Base-by-base conservation (phyloP, 2,888 invertebrate species). In the Eubasilissa splendida region DNA sequence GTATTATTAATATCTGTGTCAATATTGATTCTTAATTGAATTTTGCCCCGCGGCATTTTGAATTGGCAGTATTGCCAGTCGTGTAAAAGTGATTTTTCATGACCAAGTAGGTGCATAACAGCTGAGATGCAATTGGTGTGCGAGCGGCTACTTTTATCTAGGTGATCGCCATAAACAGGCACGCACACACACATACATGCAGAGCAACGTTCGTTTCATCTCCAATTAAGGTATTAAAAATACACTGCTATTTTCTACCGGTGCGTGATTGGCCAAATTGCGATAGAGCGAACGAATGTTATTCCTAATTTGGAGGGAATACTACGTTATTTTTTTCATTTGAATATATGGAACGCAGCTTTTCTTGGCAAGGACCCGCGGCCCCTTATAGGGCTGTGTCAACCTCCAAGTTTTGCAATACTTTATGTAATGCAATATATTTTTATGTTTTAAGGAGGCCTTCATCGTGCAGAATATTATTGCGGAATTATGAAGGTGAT, bases 91-190 rank as follows among this genome's bases (percentile, higher is more conserved):
- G 71, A 56, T 73, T 56, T 58, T 73, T 73, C 71, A 73, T 56
- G 71, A 73, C 42, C 42, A 73, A 73, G 71, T 73, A 73, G 56
- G 58, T 56, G 33, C 71, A 12, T 10, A 53, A 22, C 70, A 73
- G 71, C 71, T 71, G 33, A 56, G 54, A 71, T 71, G 71, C 71
- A 71, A 68, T 66, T 68, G 53, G 68, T 52, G 33, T 70, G 53
- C 10, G 12, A 70, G 22, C 56, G 71, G 33, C 58, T 33, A 58
- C 9, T 33, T 22, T n/a, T 14, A 73, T 56, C 58, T 75, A 75
- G 75, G 75, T 75, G 75, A 75, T 59, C 60, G 60, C 75, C 75
- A 60, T 75, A 75, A 75, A 75, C 50, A 75, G 75, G 14, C 75
- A 75, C 75, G 59, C 75, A 59, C 74, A 53, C 66, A 66, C 66